Conservation (phyloP, 1,140 invertebrate species). For the Aphaenogaster rudis region DNA sequence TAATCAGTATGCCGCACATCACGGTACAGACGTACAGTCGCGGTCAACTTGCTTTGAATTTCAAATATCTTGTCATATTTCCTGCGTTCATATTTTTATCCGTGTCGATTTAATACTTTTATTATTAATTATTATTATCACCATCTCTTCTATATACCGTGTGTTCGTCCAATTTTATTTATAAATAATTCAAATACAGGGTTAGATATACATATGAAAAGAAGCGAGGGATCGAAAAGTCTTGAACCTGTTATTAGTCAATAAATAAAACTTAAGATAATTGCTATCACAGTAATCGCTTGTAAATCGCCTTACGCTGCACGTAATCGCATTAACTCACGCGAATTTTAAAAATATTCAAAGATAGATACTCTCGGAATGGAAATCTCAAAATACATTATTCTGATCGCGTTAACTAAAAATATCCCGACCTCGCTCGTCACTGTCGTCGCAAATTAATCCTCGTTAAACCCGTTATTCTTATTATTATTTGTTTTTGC, state of each 20-base stretch:
- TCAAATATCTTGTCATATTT: background rate
- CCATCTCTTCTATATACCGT: background rate
- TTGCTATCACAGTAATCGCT: background rate
- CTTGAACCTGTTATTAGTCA: background rate
- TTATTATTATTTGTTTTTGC: slow-evolving; percentile 43
- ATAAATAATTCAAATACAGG: slow-evolving; percentile 26
- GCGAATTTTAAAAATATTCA: background rate
- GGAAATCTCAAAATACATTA: background rate
- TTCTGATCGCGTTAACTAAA: slow-evolving; percentile 8
- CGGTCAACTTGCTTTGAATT: background rate
- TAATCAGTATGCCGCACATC: background rate
- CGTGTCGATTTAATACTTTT: slow-evolving; percentile 13
- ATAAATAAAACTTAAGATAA: background rate
- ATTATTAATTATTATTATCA: background rate
- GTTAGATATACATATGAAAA: background rate
- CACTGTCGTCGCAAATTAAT: slow-evolving; percentile 16
- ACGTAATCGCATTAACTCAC: background rate
- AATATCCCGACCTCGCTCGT: background rate
- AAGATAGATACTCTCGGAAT: background rate
- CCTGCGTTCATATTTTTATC: background rate
- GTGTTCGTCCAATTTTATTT: background rate
- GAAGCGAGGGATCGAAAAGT: background rate
- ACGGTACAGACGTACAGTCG: no score
- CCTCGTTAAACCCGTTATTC: slow-evolving; percentile 29
- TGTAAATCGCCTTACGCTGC: background rate